Conservation (phyloP, 2,113 vertebrate genomes). For the Henicopernis longicauda region DNA sequence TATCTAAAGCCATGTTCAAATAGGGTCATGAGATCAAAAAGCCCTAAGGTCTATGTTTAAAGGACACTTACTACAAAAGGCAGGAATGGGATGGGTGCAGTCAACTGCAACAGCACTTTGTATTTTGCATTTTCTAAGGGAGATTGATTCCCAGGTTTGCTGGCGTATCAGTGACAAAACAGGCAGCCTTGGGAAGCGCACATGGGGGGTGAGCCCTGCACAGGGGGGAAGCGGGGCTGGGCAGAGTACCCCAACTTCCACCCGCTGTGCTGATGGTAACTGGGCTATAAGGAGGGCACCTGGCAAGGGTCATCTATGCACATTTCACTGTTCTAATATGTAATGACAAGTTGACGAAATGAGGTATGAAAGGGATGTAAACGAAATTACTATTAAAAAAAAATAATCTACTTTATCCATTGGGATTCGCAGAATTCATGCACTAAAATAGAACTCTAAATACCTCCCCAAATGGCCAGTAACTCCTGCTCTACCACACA, state of each 20-base stretch:
- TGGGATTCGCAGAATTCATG: background rate
- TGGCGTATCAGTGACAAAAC: background rate
- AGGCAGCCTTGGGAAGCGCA: background rate
- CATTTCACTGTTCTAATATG: background rate
- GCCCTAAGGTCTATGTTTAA: background rate
- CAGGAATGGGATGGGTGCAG: background rate
- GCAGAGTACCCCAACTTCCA: background rate
- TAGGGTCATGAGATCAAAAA: background rate
- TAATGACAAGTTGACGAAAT: rapidly evolving
- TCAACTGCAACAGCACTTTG: background rate
- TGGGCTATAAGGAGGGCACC: background rate
- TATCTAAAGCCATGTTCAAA: background rate
- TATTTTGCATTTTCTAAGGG: background rate
- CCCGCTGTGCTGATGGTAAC: rapidly evolving
- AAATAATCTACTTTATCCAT: background rate
- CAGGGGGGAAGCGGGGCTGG: background rate
- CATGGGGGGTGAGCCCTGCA: rapidly evolving
- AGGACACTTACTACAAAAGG: background rate
- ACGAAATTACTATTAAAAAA: background rate
- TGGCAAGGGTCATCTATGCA: background rate
- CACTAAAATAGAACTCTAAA: background rate
- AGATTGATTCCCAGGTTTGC: background rate
- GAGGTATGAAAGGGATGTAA: background rate
- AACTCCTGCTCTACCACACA: background rate
- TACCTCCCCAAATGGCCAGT: background rate